Evolutionary conservation across 2,888 invertebrate species (phyloP), one percentile per base, ranked within the genome.

Genomic region (Nesidiocoris tenuis): DNA sequence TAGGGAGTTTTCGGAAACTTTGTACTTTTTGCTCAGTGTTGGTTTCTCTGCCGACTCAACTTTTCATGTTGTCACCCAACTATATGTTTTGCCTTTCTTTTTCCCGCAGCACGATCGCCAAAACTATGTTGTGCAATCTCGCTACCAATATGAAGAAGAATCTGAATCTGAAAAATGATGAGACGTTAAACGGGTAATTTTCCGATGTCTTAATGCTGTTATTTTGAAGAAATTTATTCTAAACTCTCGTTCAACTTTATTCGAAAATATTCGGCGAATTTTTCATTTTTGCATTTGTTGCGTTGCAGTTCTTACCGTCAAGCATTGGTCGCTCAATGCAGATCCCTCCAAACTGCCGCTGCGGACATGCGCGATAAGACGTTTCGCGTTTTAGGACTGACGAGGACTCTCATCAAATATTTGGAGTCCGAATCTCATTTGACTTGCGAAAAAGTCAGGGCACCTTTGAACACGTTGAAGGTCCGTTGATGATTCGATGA

Each of bases 331-430:
- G 84, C 84, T 39, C 86, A 92, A 75, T 93, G 94, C 79, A 90
- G 95, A 55, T 89, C 90, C 81, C 89, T 93, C 81, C 95, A 95
- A 84, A 86, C 88, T 74, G 85, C 93, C 80, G 93, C 94, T 83
- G 90, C 91, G 39, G 87, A 90, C 80, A 91, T 91, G 81, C 87
- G 93, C 16, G 95, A 95, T 82, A 88, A 91, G 80, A 88, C 91
- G 76, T 87, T 93, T 71, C 93, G 93, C 83, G 90, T 92, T 16
- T 87, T 95, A 79, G 89, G 90, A 79, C 92, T 95, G 85, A 91
- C 93, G 61, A 93, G 92, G 83, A 89, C 89, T 77, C 86, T 96
- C 55, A 86, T 88, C 74, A 87, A 88, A 81, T 90, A 91, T 81
- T 85, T 91, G 25, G 89, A 88, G 84, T 83, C 87, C 83, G 77